These are phyloP conservation scores for Petrocephalus zakoni DNA, from an alignment of 2,113 vertebrate species.

Conservation along the genomic window DNA sequence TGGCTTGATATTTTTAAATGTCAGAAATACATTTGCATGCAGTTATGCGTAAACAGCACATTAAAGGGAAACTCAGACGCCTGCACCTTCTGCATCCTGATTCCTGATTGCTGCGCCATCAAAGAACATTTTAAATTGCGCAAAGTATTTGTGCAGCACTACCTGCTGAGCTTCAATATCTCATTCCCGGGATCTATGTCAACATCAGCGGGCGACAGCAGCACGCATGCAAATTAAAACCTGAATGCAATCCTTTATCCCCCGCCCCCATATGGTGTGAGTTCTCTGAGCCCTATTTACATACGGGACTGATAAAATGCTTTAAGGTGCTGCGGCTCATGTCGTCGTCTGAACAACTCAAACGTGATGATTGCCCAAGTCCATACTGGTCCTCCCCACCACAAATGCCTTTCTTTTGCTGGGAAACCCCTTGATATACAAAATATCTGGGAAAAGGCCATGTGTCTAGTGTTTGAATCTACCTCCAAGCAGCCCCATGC, in stretches of 20 bases:
- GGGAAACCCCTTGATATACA: not conserved
- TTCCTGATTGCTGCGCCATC: slow-evolving; percentile 27
- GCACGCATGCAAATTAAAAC: slow-evolving; percentile 29
- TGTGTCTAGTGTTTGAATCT: not conserved
- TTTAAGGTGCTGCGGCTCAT: not conserved
- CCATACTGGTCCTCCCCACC: not conserved
- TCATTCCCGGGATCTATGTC: slow-evolving; percentile 37
- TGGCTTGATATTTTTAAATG: not conserved
- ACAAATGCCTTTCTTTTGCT: not conserved
- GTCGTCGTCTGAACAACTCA: not conserved
- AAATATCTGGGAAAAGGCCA: not conserved
- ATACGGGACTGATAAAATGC: not conserved
- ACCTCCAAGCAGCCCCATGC: not conserved
- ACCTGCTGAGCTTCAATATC: slow-evolving; percentile 41
- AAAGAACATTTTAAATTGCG: slow-evolving; percentile 41
- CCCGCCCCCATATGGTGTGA: not conserved
- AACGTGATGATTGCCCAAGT: not conserved
- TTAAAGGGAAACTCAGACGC: slow-evolving; percentile 4
- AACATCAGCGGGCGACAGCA: slow-evolving; percentile 45
- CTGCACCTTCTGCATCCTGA: slow-evolving; percentile 5
- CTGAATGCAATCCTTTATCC: slow-evolving; percentile 1
- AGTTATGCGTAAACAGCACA: slow-evolving; percentile 7
- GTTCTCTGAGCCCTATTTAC: not conserved
- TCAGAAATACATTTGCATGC: slow-evolving; percentile 1
- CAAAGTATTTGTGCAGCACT: slow-evolving; percentile 26